phyloP scores from a whole-genome alignment of 2,797 vertebrate species.

The Anniella stebbinsi region DNA sequence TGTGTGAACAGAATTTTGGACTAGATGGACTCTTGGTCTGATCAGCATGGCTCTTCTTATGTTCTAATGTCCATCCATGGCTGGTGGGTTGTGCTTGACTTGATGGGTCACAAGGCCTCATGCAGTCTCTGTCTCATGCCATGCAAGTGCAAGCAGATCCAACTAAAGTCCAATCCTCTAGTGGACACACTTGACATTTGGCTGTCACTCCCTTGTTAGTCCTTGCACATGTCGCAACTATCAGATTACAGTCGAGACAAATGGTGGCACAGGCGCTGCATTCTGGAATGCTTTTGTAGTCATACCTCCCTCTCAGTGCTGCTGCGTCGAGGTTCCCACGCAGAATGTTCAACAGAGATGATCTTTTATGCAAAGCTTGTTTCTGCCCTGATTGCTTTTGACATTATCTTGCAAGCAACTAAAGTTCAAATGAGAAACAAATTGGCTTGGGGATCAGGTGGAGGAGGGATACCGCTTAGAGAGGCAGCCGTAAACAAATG shows the following conservation, averaged over 20 bases:
- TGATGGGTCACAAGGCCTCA: not conserved
- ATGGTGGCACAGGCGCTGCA: not conserved
- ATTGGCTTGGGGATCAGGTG: constrained; percentile 42
- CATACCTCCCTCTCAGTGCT: not conserved
- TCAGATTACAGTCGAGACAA: accelerated
- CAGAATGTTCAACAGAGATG: not conserved
- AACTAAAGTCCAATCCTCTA: not conserved
- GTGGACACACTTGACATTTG: constrained; percentile 24
- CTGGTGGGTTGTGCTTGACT: not conserved
- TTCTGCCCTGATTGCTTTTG: constrained; percentile 29
- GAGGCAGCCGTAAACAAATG: not conserved
- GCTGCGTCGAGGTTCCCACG: not conserved
- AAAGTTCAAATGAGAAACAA: constrained; percentile 61
- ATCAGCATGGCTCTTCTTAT: too few species aligned
- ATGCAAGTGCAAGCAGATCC: not conserved
- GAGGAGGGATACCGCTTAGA: constrained; percentile 35
- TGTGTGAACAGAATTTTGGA: too few species aligned
- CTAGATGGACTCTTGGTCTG: too few species aligned
- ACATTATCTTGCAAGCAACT: constrained; percentile 48
- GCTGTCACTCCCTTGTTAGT: constrained; percentile 6
- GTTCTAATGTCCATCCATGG: not conserved
- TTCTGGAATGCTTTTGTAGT: constrained; percentile 13
- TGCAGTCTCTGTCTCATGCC: not conserved
- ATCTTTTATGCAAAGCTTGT: constrained; percentile 46
- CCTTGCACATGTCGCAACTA: not conserved